Evolutionary conservation across 2,888 invertebrate species (phyloP).

Genomic region (Calameuta filiformis): DNA sequence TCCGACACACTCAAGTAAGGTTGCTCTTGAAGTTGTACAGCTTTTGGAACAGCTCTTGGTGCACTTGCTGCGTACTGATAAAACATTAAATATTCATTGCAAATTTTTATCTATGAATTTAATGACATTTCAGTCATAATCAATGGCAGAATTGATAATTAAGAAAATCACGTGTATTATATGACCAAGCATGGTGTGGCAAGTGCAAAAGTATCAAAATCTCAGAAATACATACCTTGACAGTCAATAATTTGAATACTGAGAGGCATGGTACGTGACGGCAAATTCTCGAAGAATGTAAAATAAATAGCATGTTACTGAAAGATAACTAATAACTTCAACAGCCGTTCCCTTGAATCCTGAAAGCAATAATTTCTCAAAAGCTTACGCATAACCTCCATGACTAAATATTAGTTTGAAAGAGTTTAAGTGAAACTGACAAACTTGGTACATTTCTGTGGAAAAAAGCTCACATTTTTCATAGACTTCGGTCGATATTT

Average conservation of each 20-base stretch:
- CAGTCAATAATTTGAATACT: slow-evolving; percentile 39
- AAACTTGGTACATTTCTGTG: background rate
- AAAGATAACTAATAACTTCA: slow-evolving; percentile 20
- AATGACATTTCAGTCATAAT: background rate
- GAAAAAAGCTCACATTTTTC: background rate
- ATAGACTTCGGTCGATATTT: background rate
- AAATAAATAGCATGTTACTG: slow-evolving; percentile 55
- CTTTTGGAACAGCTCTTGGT: slow-evolving; percentile 32
- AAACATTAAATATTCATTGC: slow-evolving; percentile 6
- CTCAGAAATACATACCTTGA: slow-evolving; percentile 39
- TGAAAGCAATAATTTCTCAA: slow-evolving; percentile 19
- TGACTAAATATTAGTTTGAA: background rate
- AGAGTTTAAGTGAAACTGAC: background rate
- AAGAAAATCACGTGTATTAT: slow-evolving; percentile 3
- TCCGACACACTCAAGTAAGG: slow-evolving; percentile 32
- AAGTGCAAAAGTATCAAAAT: background rate
- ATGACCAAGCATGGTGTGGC: background rate
- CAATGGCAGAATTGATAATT: background rate
- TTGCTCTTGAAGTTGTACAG: slow-evolving; percentile 27
- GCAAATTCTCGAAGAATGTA: slow-evolving; percentile 42
- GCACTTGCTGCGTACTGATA: slow-evolving; percentile 47
- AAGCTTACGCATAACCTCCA: background rate
- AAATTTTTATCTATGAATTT: slow-evolving; percentile 9
- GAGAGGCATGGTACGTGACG: slow-evolving; percentile 46
- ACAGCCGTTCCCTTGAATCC: slow-evolving; percentile 34